Conservation (phyloP, 2,888 invertebrate genomes). For the Ormyrus thymus region DNA sequence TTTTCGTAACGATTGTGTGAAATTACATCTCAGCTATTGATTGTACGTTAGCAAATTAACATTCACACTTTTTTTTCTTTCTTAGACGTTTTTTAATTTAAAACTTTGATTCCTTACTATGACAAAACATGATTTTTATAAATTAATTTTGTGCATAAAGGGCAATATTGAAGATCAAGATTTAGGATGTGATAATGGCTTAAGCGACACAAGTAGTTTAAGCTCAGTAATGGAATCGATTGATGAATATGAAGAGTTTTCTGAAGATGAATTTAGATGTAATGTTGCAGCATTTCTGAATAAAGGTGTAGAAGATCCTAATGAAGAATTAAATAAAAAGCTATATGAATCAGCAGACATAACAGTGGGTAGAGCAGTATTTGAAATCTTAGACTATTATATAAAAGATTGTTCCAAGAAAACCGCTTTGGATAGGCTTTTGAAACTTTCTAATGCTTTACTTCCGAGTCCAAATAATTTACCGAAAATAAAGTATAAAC, state of each 20-base stretch:
- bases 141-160: too few relatives aligned
- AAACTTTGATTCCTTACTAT: too few relatives aligned
- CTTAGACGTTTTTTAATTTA: too few relatives aligned
- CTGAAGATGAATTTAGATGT: background rate
- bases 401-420: background rate
- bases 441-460: background rate
- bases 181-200: background rate
- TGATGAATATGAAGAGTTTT: background rate
- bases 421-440: background rate
- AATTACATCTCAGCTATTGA: background rate
- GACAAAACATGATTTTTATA: too few relatives aligned
- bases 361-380: background rate
- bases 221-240: background rate
- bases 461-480: background rate
- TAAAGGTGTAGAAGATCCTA: too few relatives aligned
- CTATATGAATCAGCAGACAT: background rate
- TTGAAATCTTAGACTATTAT: background rate
- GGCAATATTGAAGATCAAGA: background rate
- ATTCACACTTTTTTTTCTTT: background rate
- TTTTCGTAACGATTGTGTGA: background rate
- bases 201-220: background rate
- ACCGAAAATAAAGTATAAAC: background rate
- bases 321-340: background rate
- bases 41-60: background rate
- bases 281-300: background rate